Base-by-base conservation (phyloP, 2,888 invertebrate genomes). In the Desoria tigrina region DNA sequence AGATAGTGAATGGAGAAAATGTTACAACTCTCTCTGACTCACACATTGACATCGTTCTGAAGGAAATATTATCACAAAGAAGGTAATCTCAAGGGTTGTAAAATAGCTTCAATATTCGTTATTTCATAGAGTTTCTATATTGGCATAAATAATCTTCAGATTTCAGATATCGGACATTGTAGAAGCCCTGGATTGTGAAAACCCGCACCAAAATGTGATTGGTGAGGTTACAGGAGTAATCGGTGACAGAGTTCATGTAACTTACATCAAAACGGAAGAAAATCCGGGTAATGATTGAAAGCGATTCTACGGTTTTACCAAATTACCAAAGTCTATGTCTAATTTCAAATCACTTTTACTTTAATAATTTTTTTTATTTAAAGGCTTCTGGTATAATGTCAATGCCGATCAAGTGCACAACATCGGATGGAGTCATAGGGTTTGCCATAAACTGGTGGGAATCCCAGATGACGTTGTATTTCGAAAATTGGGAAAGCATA, bases 401-500 rank as follows among this genome's bases (percentile, higher is more conserved):
- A 39, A 68, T 2, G 66, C 69, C 11, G 66, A 66, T 2, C 16
- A 18, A 14, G 56, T 72, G 2, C 65, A 70, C 26, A 58, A 61
- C n/a, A n/a, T 72, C 11, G 72, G 72, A 7, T 72, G 68, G 65
- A 68, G 68, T 32, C 60, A 72, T 11, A 18, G 62, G 1, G 50
- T 72, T 11, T 69, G 69, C 32, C 56, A 55, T 21, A 23, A 42
- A 11, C 51, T 68, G 9, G 42, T 50, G n/a, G 62, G 61, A 16
- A 23, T 65, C 3, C 54, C 66, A 7, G n/a, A n/a, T 18, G 21
- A 24, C 6, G 1, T 26, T 6, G 42, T 2, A 2, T 63, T 62
- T 2, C 58, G 54, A 0, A 24, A 24, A 1, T 39, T 68, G 1
- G 7, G 26, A 1, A 28, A 39, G 7, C 16, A 9, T 3, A 1